A percentile compares a stretch with the other conserved stretches of the same genome.
phyloP scores from a whole-genome alignment of 2,888 invertebrate genomes.

The Timema cristinae region DNA sequence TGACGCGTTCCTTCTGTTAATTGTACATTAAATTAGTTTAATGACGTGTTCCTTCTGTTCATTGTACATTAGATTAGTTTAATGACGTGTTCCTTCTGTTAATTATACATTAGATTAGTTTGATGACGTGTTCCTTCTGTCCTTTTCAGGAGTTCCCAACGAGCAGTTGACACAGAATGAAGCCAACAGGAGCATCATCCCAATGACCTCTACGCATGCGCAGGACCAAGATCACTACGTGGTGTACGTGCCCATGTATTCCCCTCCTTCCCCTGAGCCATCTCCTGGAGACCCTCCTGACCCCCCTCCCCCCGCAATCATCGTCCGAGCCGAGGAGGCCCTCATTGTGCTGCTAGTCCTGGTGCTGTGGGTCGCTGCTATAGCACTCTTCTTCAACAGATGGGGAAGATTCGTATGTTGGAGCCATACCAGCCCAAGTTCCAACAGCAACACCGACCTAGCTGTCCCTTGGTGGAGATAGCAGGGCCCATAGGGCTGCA shows the following conservation, averaged over 20 bases:
- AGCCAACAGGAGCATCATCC: too few relatives aligned
- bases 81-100: too few relatives aligned
- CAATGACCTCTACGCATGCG: too few relatives aligned
- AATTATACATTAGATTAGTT: too few relatives aligned
- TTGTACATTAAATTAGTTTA: too few relatives aligned
- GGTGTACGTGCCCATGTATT: background rate
- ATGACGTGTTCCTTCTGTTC: too few relatives aligned
- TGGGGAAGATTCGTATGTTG: conserved; percentile 92
- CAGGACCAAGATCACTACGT: too few relatives aligned
- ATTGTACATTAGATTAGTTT: too few relatives aligned
- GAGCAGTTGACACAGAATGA: too few relatives aligned
- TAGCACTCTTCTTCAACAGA: conserved; percentile 86
- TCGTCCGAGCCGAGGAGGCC: conserved; percentile 80
- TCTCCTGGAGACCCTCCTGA: background rate
- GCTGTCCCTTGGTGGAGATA: conserved; percentile 63
- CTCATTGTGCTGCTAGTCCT: conserved; percentile 80
- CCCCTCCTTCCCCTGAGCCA: background rate
- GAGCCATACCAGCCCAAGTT: conserved; percentile 90
- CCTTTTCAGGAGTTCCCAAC: too few relatives aligned
- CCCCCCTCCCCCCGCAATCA: conserved; percentile 53
- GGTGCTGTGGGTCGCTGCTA: conserved; percentile 83
- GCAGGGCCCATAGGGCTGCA: conserved; percentile 46
- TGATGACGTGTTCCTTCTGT: too few relatives aligned
- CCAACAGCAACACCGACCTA: conserved; percentile 76
- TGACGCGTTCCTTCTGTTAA: too few relatives aligned